Base-by-base conservation (phyloP, 2,113 vertebrate species). In the Spea bombifrons region DNA sequence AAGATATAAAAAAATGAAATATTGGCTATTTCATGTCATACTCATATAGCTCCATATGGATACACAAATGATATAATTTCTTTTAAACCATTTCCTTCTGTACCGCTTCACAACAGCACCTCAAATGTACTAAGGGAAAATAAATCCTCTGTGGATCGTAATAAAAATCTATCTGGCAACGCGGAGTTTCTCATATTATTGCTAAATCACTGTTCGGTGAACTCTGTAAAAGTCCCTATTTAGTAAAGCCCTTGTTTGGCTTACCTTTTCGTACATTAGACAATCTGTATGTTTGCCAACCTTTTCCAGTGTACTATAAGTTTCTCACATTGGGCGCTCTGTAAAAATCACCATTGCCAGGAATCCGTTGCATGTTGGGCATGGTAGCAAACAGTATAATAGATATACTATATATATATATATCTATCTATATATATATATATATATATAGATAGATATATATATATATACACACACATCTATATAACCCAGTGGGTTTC, bases 131-230 rank as follows among this genome's bases (percentile, higher is more conserved):
- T 44, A 47, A 16, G 48, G n/a, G n/a, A 73, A 79, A 67, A 80
- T 73, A 73, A 73, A 73, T 73, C 46, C n/a, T 80, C 50, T 64
- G 67, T 80, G 71, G 50, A 73, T 80, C 71, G 63, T 59, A 80
- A 80, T 80, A 79, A 78, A 78, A 71, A 78, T 71, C 49, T 71
- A 53, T 78, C 48, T 78, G 76, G 76, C 76, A 78, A 45, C 46
- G 52, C 16, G 30, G 43, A 45, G 8, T 53, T 52, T 78, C 76
- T 53, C 57, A 65, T 65, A 71, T 65, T 71, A 63, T 17, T 71
- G 67, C 66, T 59, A 76, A 69, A 76, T 76, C 65, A 76, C 50
- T 68, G 66, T 61, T 48, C 10, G 65, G 66, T 65, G 69, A 71
- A 78, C 76, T 78, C 76, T 71, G 68, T 78, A 71, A 71, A 78